Evolutionary conservation across 2,888 invertebrate species (phyloP).

Genomic region (Apocheima hispidaria): DNA sequence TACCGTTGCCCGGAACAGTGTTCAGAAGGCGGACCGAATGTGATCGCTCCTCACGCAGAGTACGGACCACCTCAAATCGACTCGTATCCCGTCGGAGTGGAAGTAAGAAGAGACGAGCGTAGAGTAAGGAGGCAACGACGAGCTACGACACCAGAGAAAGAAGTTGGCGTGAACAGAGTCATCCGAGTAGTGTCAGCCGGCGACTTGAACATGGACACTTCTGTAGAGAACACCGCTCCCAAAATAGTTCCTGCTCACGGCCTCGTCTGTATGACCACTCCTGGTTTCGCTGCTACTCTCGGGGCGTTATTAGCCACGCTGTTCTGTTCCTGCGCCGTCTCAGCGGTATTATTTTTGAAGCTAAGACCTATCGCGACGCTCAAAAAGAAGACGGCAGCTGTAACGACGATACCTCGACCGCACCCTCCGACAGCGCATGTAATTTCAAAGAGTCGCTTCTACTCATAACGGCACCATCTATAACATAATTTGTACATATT

Average conservation of each 20-base stretch:
- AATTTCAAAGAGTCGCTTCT: constrained; percentile 88
- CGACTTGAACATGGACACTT: constrained; percentile 92
- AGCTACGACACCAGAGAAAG: constrained; percentile 88
- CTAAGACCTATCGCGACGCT: constrained; percentile 89
- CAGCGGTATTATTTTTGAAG: constrained; percentile 94
- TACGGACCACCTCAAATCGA: constrained; percentile 90
- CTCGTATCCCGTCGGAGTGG: constrained; percentile 86
- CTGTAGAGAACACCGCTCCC: constrained; percentile 88
- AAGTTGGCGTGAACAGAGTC: constrained; percentile 95
- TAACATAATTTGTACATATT: constrained; percentile 84
- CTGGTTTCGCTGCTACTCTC: constrained; percentile 95
- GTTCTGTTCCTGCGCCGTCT: constrained; percentile 93
- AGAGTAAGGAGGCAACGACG: constrained; percentile 89
- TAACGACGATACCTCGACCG: constrained; percentile 78
- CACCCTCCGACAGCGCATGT: constrained; percentile 78
- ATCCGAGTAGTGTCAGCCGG: constrained; percentile 97
- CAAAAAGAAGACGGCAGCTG: constrained; percentile 84
- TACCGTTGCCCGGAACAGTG: constrained; percentile 97
- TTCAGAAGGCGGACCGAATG: constrained; percentile 87
- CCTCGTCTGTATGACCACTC: constrained; percentile 96
- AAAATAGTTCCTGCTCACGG: constrained; percentile 89
- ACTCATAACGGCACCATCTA: constrained; percentile 84
- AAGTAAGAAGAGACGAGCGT: constrained; percentile 90
- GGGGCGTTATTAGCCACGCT: constrained; percentile 93
- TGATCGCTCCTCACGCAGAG: constrained; percentile 86